Evolutionary conservation across 2,888 invertebrate genomes (phyloP).

Genomic region (Rhopalosiphum nymphaeae): DNA sequence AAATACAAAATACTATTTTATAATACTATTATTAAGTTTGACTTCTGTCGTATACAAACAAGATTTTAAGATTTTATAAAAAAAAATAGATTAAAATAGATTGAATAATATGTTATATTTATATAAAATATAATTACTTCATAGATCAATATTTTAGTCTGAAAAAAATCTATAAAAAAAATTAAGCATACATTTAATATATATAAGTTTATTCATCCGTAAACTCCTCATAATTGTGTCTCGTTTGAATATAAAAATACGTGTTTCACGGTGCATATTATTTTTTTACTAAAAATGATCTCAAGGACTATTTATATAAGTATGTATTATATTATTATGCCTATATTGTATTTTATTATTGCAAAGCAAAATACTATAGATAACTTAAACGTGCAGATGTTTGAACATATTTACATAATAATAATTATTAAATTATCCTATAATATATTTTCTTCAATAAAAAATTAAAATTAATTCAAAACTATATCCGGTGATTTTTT

Average conservation of each 20-base stretch:
- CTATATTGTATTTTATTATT: neutral
- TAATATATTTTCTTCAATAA: neutral
- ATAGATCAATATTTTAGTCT: neutral
- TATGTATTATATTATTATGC: neutral
- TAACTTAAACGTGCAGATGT: neutral
- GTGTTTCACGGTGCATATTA: constrained; percentile 42
- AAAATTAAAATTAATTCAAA: neutral
- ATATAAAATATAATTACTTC: neutral
- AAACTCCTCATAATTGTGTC: neutral
- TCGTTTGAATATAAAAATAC: constrained; percentile 48
- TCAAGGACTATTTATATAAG: constrained; percentile 28
- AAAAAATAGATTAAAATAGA: neutral
- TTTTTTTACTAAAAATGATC: constrained; percentile 28
- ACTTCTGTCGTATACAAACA: neutral
- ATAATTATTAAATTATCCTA: neutral
- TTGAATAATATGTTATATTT: neutral
- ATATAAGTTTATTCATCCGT: constrained; percentile 35
- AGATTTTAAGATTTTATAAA: no score
- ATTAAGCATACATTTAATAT: neutral
- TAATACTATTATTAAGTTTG: neutral
- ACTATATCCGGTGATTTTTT: neutral
- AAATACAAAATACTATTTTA: no score
- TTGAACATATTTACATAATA: neutral
- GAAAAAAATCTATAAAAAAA: neutral
- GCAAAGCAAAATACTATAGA: neutral